phyloP scores from a whole-genome alignment of 1,140 invertebrate species.

The Zaprionus camerounensis region DNA sequence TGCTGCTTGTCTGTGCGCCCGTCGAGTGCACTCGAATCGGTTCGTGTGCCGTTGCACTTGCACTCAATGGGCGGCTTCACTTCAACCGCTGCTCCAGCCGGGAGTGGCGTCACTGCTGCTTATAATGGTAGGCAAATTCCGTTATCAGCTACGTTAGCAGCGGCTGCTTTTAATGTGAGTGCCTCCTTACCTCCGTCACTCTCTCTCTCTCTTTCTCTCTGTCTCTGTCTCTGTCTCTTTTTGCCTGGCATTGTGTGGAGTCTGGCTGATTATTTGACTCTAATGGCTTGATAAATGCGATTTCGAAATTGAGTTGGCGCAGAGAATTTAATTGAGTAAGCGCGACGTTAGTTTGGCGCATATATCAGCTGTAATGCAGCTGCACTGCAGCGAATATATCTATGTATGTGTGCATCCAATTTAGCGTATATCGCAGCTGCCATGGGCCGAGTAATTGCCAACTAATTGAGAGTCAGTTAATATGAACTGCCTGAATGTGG shows the following conservation, averaged over 20 bases:
- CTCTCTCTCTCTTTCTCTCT: neutral
- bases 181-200: constrained; percentile 16
- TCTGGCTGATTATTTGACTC: constrained; percentile 73
- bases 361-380: constrained; percentile 23
- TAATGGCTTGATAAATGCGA: constrained; percentile 82
- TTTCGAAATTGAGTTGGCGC: constrained; percentile 74
- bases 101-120: constrained; percentile 47
- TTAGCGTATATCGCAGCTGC: constrained; percentile 17
- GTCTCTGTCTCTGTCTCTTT: constrained; percentile 1
- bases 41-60: constrained; percentile 42
- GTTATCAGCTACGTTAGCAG: constrained; percentile 67
- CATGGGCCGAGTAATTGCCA: constrained; percentile 60
- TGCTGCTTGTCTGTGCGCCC: constrained; percentile 50
- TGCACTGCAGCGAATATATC: constrained; percentile 6
- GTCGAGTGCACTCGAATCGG: constrained; percentile 66
- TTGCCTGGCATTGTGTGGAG: constrained; percentile 11
- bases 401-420: neutral
- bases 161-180: constrained; percentile 74
- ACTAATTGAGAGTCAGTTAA: constrained; percentile 70
- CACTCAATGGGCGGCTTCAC: constrained; percentile 48
- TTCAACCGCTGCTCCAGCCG: constrained; percentile 45
- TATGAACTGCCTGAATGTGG: constrained; percentile 31
- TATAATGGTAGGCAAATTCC: constrained; percentile 81
- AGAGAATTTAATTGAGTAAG: constrained; percentile 77
- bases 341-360: constrained; percentile 44